phyloP scores from a whole-genome alignment of 2,888 invertebrate genomes.

The Cephus nigrinus region DNA sequence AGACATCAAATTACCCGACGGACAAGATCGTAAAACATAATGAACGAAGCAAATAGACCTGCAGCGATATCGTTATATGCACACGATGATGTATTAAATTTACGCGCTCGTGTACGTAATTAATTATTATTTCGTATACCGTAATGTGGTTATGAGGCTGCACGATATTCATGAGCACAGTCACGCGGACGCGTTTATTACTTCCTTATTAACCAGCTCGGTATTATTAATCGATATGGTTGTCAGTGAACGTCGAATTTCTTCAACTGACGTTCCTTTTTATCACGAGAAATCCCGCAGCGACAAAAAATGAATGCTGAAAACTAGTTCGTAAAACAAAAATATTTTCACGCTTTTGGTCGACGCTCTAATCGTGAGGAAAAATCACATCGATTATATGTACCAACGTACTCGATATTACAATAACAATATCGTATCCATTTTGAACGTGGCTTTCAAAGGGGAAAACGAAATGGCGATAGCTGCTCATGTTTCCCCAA shows the following conservation, averaged over 20 bases:
- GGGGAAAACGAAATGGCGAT: neutral
- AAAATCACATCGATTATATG: neutral
- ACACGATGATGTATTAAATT: neutral
- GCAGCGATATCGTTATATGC: neutral
- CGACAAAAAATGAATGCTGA: neutral
- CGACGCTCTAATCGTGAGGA: neutral
- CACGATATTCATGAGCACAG: neutral
- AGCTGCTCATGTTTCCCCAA: neutral
- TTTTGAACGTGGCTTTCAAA: neutral
- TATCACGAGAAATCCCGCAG: neutral
- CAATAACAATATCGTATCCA: neutral
- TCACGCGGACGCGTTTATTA: conserved; percentile 7
- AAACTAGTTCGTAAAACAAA: neutral
- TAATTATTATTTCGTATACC: conserved; percentile 7
- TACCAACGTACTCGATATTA: neutral
- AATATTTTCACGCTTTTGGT: neutral
- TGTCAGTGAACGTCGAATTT: neutral
- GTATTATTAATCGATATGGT: conserved; percentile 2
- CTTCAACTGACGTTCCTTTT: neutral
- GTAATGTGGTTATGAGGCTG: neutral
- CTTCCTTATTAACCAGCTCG: conserved; percentile 11
- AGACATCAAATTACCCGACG: conserved; percentile 18
- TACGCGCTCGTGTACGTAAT: conserved; percentile 2
- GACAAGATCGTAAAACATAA: neutral
- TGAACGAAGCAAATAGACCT: neutral